Conservation (phyloP, 2,113 vertebrate genomes). For the Malurus elegans region DNA sequence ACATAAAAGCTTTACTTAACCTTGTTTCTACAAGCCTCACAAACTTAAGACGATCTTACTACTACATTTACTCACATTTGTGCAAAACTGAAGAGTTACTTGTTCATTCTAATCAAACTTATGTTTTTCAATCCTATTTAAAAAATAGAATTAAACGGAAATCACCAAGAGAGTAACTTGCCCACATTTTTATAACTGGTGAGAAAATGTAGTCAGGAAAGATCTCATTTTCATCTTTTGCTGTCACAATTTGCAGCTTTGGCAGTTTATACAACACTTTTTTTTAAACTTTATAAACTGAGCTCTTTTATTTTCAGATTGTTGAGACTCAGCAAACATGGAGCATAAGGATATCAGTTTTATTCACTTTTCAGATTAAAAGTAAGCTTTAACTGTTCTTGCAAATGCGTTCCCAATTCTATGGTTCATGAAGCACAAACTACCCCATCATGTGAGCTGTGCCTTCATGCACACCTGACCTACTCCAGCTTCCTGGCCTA, state of each 20-base stretch:
- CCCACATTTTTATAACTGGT: background rate
- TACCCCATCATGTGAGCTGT: background rate
- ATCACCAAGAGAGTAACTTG: background rate
- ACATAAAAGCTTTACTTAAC: background rate
- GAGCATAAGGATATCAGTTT: background rate
- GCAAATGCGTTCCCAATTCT: background rate
- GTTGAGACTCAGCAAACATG: background rate
- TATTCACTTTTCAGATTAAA: constrained; percentile 3
- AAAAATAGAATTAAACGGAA: background rate
- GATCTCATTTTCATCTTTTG: background rate
- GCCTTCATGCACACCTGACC: constrained; percentile 23
- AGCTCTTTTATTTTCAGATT: background rate
- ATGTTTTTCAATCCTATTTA: background rate
- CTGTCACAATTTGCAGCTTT: background rate
- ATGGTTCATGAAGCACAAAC: background rate
- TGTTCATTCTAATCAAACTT: background rate
- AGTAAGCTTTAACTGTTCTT: background rate
- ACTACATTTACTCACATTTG: background rate
- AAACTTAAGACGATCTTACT: background rate
- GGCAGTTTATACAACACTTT: background rate
- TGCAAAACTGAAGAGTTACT: background rate
- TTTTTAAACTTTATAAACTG: background rate
- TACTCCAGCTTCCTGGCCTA: constrained; percentile 33
- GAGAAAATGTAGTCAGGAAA: background rate
- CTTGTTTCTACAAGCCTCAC: background rate